Percentiles rank a stretch among this genome's conserved stretches.
phyloP scores from a whole-genome alignment of 2,888 invertebrate species.

The Phytoseiulus persimilis region DNA sequence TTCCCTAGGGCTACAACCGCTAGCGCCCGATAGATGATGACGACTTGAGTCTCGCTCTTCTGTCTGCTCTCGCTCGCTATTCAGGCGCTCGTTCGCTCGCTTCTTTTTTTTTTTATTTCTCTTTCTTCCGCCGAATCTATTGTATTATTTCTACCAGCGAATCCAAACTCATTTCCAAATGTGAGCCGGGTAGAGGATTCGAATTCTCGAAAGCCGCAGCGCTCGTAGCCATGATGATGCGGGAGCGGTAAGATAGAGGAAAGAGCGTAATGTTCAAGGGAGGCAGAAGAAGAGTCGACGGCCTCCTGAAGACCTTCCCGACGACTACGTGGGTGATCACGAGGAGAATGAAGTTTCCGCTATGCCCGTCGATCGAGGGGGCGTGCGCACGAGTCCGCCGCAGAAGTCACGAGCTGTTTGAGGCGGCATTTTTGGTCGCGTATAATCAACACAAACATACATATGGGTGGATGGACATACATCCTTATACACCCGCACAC shows the following conservation, averaged over 20 bases:
- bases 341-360: too few relatives aligned
- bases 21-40: background rate
- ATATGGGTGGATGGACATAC: too few relatives aligned
- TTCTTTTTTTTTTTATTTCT: background rate
- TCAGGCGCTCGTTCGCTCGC: background rate
- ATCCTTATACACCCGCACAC: background rate
- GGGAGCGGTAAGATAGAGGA: background rate
- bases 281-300: background rate
- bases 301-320: background rate
- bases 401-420: too few relatives aligned
- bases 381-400: too few relatives aligned
- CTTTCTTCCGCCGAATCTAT: background rate
- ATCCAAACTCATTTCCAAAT: background rate
- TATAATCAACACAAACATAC: background rate
- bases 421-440: background rate
- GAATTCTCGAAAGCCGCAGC: too few relatives aligned
- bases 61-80: background rate
- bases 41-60: background rate
- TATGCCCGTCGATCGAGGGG: too few relatives aligned
- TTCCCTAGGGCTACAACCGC: background rate
- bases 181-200: too few relatives aligned
- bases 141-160: background rate
- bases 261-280: background rate
- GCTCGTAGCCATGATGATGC: too few relatives aligned
- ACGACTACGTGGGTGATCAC: too few relatives aligned